Conservation (phyloP, 2,888 invertebrate genomes). For the Tipula helvola region DNA sequence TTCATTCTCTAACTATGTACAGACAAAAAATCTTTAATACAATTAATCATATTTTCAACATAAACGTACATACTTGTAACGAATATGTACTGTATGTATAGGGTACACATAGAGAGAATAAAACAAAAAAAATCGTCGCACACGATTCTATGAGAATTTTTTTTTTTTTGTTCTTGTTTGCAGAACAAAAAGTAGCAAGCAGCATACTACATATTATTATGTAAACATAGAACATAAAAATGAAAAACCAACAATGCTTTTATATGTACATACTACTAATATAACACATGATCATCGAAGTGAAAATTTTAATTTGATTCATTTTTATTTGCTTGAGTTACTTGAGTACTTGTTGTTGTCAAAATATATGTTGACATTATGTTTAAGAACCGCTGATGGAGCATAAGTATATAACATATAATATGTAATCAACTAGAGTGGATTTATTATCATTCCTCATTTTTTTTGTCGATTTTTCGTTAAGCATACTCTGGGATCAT, state of each 20-base stretch:
- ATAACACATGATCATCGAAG: neutral
- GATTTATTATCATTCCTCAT: neutral
- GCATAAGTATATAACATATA: neutral
- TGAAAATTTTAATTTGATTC: neutral
- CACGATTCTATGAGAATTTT: neutral
- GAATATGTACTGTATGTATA: neutral
- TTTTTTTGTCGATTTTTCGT: neutral
- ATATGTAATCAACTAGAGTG: neutral
- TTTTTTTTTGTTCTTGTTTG: neutral
- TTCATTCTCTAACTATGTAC: neutral
- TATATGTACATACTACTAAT: too few relatives aligned
- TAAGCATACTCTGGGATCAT: neutral
- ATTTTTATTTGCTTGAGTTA: slow-evolving; percentile 4
- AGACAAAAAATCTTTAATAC: neutral
- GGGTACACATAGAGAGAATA: neutral
- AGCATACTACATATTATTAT: neutral
- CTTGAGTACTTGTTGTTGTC: neutral
- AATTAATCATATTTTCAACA: neutral
- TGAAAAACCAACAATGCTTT: neutral
- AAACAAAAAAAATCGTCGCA: neutral
- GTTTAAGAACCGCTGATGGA: neutral
- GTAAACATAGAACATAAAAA: neutral
- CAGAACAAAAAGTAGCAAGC: neutral
- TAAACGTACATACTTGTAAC: neutral
- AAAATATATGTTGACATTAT: neutral